Evolutionary conservation across 1,140 invertebrate species (phyloP).

Genomic region (Drosophila kohkoa): DNA sequence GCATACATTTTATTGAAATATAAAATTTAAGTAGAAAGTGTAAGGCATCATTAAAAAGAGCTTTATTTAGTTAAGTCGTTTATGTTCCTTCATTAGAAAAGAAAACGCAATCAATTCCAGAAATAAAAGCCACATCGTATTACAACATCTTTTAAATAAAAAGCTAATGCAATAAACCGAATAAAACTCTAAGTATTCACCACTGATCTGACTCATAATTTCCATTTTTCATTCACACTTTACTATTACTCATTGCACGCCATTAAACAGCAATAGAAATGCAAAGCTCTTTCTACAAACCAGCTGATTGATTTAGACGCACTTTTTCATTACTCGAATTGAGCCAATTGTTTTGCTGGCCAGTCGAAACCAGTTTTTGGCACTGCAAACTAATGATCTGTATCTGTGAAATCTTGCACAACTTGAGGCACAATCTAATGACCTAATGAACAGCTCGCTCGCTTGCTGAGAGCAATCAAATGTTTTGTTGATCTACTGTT

Average conservation of each 20-base stretch:
- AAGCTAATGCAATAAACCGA: too few species aligned
- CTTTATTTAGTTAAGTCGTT: too few species aligned
- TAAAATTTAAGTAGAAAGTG: too few species aligned
- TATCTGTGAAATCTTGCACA: background rate
- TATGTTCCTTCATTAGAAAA: too few species aligned
- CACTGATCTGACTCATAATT: background rate
- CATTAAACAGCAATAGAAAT: background rate
- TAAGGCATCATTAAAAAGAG: too few species aligned
- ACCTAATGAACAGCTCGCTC: constrained; percentile 8
- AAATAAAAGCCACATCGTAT: too few species aligned
- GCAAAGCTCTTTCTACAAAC: background rate
- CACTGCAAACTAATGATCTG: background rate
- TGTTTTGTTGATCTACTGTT: background rate
- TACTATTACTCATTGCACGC: background rate
- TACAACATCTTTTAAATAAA: too few species aligned
- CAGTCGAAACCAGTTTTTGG: constrained; percentile 1
- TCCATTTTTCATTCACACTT: background rate
- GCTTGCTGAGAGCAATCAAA: background rate
- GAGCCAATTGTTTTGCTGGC: background rate
- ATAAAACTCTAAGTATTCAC: background rate
- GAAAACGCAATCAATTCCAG: too few species aligned
- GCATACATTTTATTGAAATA: too few species aligned
- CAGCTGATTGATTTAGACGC: background rate
- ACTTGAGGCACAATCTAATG: constrained; percentile 5
- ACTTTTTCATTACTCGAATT: background rate